Base-by-base conservation (phyloP, 2,797 vertebrate species). In the Cheirogaleus major region DNA sequence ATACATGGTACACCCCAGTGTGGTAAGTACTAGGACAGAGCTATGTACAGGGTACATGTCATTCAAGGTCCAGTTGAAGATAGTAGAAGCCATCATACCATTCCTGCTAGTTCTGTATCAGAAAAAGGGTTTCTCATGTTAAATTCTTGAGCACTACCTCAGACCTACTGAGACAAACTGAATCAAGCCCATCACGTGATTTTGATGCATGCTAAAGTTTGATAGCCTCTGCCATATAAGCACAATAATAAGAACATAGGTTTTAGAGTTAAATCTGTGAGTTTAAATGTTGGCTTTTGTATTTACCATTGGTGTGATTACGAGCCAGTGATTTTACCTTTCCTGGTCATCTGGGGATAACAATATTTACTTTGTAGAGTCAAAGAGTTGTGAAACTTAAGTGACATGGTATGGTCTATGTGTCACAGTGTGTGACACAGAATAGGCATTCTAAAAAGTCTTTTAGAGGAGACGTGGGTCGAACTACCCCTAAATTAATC, bases 211-310 rank as follows among this genome's bases (percentile, higher is more conserved):
- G 27, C 20, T 79, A 4, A 25, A 38, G 43, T n/a, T 75, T 48
- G n/a, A 70, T 72, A 38, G 45, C 4, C 8, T 69, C 63, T 79
- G 52, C 52, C 23, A 4, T 50, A 5, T 67, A 45, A 73, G 57
- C 57, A 35, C 35, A 50, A 15, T 35, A 45, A 73, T n/a, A 11
- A 43, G 52, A 84, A 25, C 52, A 52, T 38, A 52, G 35, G 38
- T 67, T 84, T 80, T 92, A 86, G 50, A 83, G 43, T 87, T 70
- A 83, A 83, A 30, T 83, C 80, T 59, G 10, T 45, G 57, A 65
- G 35, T 95, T 89, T 10, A 17, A n/a, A 55, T 86, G 32, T 61
- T 79, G 86, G 45, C 75, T 70, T 95, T 90, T 89, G 61, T n/a
- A 59, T 88, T 89, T 70, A 52, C 17, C 17, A 32, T 75, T 38